phyloP scores from a whole-genome alignment of 2,888 invertebrate species.

The Patella ulyssiponensis region DNA sequence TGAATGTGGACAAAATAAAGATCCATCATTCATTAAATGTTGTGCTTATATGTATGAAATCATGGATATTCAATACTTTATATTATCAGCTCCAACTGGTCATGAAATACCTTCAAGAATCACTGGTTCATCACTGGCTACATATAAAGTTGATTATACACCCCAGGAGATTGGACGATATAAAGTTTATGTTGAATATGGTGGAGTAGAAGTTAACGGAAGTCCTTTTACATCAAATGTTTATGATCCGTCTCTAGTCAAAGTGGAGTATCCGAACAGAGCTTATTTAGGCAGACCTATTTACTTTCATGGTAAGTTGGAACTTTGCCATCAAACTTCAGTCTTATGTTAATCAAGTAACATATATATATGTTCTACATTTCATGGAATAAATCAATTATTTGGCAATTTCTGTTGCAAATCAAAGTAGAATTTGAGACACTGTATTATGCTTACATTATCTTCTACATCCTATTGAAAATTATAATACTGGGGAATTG shows the following conservation, averaged over 20 bases:
- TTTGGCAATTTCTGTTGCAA: too few species aligned
- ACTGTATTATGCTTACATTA: too few species aligned
- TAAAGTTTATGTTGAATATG: constrained; percentile 93
- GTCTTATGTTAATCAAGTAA: too few species aligned
- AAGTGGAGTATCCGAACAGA: constrained; percentile 74
- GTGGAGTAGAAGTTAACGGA: constrained; percentile 88
- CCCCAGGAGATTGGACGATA: constrained; percentile 88
- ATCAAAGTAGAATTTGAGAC: too few species aligned
- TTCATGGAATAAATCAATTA: too few species aligned
- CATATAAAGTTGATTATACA: constrained; percentile 77
- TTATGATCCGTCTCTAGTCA: constrained; percentile 89
- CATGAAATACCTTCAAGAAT: constrained; percentile 84
- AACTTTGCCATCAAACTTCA: neutral
- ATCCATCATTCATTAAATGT: too few species aligned
- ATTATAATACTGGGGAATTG: too few species aligned
- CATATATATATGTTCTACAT: too few species aligned
- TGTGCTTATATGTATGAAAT: too few species aligned
- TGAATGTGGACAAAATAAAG: too few species aligned
- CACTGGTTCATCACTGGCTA: constrained; percentile 74
- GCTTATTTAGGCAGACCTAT: constrained; percentile 63
- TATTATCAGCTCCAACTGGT: constrained; percentile 81
- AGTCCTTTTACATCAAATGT: constrained; percentile 95
- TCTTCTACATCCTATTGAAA: too few species aligned
- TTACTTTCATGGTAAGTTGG: constrained; percentile 46
- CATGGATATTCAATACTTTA: neutral